These are phyloP conservation scores for Andrena dorsata DNA, from an alignment of 2,888 invertebrate genomes.

Conservation along the genomic window DNA sequence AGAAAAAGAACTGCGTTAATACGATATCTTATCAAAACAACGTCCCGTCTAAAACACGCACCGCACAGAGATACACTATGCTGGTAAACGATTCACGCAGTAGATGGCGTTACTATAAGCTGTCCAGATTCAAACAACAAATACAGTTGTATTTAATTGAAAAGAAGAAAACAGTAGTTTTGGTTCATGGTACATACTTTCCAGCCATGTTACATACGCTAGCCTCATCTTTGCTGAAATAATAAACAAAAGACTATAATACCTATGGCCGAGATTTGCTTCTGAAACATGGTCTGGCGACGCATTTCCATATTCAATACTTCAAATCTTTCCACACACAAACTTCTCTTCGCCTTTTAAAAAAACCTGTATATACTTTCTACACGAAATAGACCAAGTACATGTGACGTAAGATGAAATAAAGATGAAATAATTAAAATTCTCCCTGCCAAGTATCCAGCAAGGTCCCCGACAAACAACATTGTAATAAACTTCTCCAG, in stretches of 20 bases:
- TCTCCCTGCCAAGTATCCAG: too few relatives aligned
- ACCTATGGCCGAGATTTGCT: neutral
- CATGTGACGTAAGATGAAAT: neutral
- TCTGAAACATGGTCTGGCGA: neutral
- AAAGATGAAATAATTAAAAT: neutral
- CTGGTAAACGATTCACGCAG: neutral
- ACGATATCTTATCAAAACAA: neutral
- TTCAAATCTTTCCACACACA: neutral
- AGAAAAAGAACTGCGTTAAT: neutral
- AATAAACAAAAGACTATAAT: neutral
- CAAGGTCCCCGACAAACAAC: too few relatives aligned
- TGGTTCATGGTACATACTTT: neutral
- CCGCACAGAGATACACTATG: neutral
- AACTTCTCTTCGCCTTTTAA: too few relatives aligned
- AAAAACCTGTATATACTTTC: neutral
- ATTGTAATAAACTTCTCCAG: too few relatives aligned
- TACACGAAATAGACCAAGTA: neutral
- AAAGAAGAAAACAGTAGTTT: too few relatives aligned
- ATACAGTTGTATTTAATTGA: neutral
- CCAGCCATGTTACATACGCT: too few relatives aligned
- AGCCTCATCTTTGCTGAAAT: neutral
- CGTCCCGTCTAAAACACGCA: neutral
- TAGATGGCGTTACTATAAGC: constrained; percentile 24
- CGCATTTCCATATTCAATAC: constrained; percentile 6
- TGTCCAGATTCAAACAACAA: constrained; percentile 7